These are phyloP conservation scores for Agonopterix heracliana DNA, from an alignment of 2,888 invertebrate species.

Conservation along the genomic window DNA sequence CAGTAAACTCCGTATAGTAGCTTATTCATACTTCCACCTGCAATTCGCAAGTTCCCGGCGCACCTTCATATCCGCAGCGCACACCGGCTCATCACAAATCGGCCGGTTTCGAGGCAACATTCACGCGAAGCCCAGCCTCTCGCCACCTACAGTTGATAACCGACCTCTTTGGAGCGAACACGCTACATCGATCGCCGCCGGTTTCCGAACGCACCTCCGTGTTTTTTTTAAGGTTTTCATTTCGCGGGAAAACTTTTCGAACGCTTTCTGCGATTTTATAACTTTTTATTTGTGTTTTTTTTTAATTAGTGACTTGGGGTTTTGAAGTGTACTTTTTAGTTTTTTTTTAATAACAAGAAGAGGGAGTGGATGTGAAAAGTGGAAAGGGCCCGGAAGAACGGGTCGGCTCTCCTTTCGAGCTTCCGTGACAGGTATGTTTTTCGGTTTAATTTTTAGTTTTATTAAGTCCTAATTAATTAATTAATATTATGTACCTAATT, in stretches of 20 bases:
- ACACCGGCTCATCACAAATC: constrained; percentile 6
- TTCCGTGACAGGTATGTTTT: constrained; percentile 52
- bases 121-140: constrained; percentile 47
- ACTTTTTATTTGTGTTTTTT: constrained; percentile 22
- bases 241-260: constrained; percentile 3
- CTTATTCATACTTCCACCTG: constrained; percentile 7
- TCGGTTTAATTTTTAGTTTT: constrained; percentile 1
- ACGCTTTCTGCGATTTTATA: neutral
- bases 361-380: constrained; percentile 52
- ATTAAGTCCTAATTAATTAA: too few species aligned
- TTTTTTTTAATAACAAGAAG: constrained; percentile 10
- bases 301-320: constrained; percentile 10
- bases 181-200: constrained; percentile 26
- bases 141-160: constrained; percentile 55
- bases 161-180: constrained; percentile 47
- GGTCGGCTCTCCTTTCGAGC: constrained; percentile 45
- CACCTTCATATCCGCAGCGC: constrained; percentile 3
- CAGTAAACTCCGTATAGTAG: too few species aligned
- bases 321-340: constrained; percentile 14
- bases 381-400: constrained; percentile 50
- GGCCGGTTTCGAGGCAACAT: constrained; percentile 20
- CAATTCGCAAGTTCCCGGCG: constrained; percentile 6
- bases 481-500: too few species aligned
- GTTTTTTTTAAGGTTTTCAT: neutral
- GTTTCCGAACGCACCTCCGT: constrained; percentile 13